Conservation (phyloP, 1,140 invertebrate genomes). For the Caenorhabditis brenneri region DNA sequence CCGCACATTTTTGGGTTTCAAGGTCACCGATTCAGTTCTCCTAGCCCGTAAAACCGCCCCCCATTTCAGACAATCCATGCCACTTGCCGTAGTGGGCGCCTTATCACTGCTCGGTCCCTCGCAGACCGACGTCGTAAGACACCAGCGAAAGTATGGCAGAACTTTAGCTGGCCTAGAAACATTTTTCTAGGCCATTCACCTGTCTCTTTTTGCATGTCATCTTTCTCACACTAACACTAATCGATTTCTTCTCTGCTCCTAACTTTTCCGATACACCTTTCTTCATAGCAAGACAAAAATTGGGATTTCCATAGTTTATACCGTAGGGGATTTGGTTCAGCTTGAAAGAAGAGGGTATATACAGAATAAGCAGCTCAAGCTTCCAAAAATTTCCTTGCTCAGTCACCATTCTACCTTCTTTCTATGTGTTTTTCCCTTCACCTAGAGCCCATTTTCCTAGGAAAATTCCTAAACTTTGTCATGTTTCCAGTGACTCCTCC, state of each 20-base stretch:
- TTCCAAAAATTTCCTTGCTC: not conserved
- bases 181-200: not conserved
- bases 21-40: too few relatives aligned
- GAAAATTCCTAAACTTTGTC: too few relatives aligned
- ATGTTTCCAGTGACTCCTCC: constrained; percentile 21
- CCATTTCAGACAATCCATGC: constrained; percentile 1
- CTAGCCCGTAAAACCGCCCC: too few relatives aligned
- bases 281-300: too few relatives aligned
- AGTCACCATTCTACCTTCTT: not conserved
- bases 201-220: not conserved
- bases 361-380: too few relatives aligned
- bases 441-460: not conserved
- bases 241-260: not conserved
- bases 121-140: constrained; percentile 2
- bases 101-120: not conserved
- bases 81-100: constrained; percentile 19
- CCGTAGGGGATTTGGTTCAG: too few relatives aligned
- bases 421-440: not conserved
- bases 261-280: not conserved
- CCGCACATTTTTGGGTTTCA: not conserved
- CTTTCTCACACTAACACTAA: not conserved
- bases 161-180: not conserved
- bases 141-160: not conserved
- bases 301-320: too few relatives aligned
- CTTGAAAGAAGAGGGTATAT: too few relatives aligned